These are phyloP conservation scores for Cepphus grylle DNA, from an alignment of 2,113 vertebrate species.

Conservation along the genomic window DNA sequence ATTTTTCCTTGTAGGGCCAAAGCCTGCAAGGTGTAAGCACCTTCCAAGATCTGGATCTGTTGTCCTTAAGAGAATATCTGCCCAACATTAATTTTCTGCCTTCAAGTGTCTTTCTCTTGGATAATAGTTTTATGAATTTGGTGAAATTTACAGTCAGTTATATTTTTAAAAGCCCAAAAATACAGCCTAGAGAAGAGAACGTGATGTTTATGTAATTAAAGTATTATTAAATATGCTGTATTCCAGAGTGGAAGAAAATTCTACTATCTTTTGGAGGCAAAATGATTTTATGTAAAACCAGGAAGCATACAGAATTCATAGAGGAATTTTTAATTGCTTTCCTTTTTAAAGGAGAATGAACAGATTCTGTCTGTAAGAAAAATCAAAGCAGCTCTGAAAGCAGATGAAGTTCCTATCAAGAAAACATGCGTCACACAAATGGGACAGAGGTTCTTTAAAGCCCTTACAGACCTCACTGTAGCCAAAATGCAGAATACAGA, in stretches of 20 bases:
- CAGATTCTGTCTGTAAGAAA: constrained; percentile 50
- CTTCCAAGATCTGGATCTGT: constrained; percentile 25
- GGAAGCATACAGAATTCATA: constrained; percentile 23
- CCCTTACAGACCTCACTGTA: constrained; percentile 49
- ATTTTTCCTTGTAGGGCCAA: constrained; percentile 18
- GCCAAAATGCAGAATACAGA: constrained; percentile 77
- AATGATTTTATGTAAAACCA: constrained; percentile 26
- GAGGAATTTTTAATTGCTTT: constrained; percentile 37
- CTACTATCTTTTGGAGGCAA: constrained; percentile 36
- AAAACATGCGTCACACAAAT: constrained; percentile 13
- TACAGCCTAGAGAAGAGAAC: constrained; percentile 40
- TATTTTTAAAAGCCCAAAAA: constrained; percentile 53
- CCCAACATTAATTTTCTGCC: constrained; percentile 24
- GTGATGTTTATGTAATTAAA: constrained; percentile 35
- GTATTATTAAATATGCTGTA: constrained; percentile 48
- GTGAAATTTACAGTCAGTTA: constrained; percentile 34
- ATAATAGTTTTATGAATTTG: constrained; percentile 38
- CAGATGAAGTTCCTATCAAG: constrained; percentile 34
- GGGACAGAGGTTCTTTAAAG: constrained; percentile 60
- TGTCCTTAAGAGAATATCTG: constrained; percentile 29
- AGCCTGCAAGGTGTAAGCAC: constrained; percentile 40
- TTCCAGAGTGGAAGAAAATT: constrained; percentile 39
- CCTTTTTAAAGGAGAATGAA: constrained; percentile 48
- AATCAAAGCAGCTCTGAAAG: constrained; percentile 51
- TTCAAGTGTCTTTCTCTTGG: constrained; percentile 48